These are phyloP conservation scores for Ataeniobius toweri DNA, from an alignment of 2,797 vertebrate species.

Conservation along the genomic window DNA sequence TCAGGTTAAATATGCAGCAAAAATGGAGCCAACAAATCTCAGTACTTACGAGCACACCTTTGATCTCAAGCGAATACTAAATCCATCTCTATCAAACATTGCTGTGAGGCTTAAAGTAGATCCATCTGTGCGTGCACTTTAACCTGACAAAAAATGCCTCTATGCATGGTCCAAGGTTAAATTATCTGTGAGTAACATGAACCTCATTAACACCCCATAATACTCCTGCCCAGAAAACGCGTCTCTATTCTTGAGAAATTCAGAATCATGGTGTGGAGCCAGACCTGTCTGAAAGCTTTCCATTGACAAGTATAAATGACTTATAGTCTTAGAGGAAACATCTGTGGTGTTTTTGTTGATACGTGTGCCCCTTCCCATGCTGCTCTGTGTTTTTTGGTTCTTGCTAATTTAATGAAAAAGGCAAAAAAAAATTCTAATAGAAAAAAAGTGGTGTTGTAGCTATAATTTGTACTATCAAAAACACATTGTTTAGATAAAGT, in stretches of 20 bases:
- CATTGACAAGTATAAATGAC: constrained; percentile 60
- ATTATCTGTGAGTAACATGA: constrained; percentile 55
- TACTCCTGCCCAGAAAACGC: constrained; percentile 31
- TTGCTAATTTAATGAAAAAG: constrained; percentile 9
- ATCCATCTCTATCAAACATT: constrained; percentile 46
- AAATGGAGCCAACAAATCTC: constrained; percentile 55
- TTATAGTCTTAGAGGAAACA: constrained; percentile 55
- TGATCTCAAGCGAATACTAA: constrained; percentile 53
- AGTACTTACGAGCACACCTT: constrained; percentile 54
- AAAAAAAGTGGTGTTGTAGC: too few relatives aligned
- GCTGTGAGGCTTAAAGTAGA: constrained; percentile 47
- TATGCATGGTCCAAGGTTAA: constrained; percentile 29
- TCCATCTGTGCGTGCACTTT: constrained; percentile 51
- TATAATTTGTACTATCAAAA: too few relatives aligned
- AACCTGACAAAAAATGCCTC: constrained; percentile 23
- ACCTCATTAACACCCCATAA: constrained; percentile 57
- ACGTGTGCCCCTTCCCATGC: constrained; percentile 29
- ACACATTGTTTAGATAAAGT: too few relatives aligned
- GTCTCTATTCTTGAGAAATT: constrained; percentile 27
- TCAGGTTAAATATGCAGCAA: constrained; percentile 46
- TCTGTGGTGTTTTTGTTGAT: constrained; percentile 58
- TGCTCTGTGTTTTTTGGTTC: constrained; percentile 18
- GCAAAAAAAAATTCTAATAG: background rate
- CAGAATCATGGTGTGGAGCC: constrained; percentile 36
- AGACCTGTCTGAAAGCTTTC: constrained; percentile 56